Evolutionary conservation across 1,140 invertebrate species (phyloP), one percentile per base, ranked within the genome.

Genomic region (Musca domestica): DNA sequence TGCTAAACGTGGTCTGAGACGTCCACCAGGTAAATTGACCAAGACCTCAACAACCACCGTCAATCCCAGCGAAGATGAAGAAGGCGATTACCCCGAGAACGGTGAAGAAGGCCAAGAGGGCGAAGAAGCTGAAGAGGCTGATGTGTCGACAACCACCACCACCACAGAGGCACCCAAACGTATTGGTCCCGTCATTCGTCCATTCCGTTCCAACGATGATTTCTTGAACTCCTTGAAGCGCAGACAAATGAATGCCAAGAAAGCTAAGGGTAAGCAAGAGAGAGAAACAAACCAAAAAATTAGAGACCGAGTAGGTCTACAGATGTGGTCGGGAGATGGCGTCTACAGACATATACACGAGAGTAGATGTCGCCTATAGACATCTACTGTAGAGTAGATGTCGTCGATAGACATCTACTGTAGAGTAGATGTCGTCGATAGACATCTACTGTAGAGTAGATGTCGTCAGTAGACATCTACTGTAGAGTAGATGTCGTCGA

Each of bases 191-290:
- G 85, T 89, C 30, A 86, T 91, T 12, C 83, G 88, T 25, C 87
- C 88, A 2, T 90, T 88, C 82, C 85, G 89, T 73, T 90, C 89
- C 72, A 91, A 91, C 75, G 88, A 90, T 49, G 89, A 91, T 71
- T 83, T 91, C 17, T 78, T 91, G 49, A 89, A 87, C 64, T 87
- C 88, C 2, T 78, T 91, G 61, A 91, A 90, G 77, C 86, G 87
- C 69, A 84, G 88, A 71, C 84, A 81, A 71, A 73, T 74, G 70
- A 78, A 80, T 65, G 77, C 77, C 83, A 76, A 86, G 86, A 75
- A 86, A 86, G 74, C 77, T 25, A 76, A 76, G 82, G 61, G 74
- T 71, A 27, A 75, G 82, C 81, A 77, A 76, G 74, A 72, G 71
- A 34, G 56, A 61, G 30, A 64, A 73, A 10, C 68, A 72, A n/a